These are phyloP conservation scores for Wasmannia auropunctata DNA, from an alignment of 1,140 invertebrate genomes.

Conservation along the genomic window DNA sequence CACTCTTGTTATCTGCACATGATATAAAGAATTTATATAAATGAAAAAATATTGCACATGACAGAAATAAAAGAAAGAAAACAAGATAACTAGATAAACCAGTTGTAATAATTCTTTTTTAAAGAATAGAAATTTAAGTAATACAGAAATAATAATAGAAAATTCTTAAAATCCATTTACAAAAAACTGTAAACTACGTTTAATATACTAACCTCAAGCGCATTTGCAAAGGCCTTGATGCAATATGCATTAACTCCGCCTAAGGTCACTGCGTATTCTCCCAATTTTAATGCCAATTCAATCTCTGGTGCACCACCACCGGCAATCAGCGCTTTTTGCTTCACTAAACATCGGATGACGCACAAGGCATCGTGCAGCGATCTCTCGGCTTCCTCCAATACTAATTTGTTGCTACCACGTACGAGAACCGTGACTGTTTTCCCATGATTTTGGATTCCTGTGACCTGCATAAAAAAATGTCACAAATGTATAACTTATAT, in stretches of 20 bases:
- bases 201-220: conserved; percentile 91
- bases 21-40: background rate
- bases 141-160: background rate
- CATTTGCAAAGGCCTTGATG: conserved; percentile 97
- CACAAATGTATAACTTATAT: background rate
- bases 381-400: conserved; percentile 97
- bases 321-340: conserved; percentile 95
- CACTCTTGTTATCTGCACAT: background rate
- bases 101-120: background rate
- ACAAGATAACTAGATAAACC: background rate
- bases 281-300: conserved; percentile 95
- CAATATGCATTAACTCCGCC: conserved; percentile 98
- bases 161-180: background rate
- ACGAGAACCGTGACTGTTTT: conserved; percentile 97
- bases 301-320: conserved; percentile 99
- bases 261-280: conserved; percentile 92
- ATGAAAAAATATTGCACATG: background rate
- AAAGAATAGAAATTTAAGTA: background rate
- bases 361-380: conserved; percentile 99
- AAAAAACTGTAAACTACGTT: background rate
- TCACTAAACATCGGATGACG: conserved; percentile 98
- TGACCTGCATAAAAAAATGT: conserved; percentile 87
- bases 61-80: background rate
- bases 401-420: conserved; percentile 98
- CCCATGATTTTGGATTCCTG: conserved; percentile 95